Evolutionary conservation across 1,140 invertebrate species (phyloP).

Genomic region (Palaemon carinicauda): DNA sequence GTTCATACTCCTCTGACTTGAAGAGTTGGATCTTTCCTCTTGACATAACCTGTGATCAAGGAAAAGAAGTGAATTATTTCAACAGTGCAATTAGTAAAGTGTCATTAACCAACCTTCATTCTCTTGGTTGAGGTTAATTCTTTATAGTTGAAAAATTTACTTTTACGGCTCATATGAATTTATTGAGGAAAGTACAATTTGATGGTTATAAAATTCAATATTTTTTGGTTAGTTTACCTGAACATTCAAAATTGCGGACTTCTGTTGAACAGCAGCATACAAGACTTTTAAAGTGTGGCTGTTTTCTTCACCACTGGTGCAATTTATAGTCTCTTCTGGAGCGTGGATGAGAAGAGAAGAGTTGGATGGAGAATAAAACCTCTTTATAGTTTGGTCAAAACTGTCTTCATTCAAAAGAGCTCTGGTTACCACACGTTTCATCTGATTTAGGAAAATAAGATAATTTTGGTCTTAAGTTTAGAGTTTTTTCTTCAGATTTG

Average conservation of each 20-base stretch:
- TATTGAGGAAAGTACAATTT: too few species aligned
- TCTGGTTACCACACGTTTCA: neutral
- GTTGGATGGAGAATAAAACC: conserved; percentile 11
- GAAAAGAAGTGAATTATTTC: neutral
- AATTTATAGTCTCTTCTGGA: neutral
- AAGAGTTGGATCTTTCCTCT: neutral
- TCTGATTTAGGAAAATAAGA: neutral
- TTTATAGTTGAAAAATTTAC: too few species aligned
- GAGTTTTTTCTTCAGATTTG: neutral
- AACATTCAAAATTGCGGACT: neutral
- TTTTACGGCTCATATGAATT: too few species aligned
- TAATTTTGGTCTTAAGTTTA: too few species aligned
- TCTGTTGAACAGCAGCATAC: neutral
- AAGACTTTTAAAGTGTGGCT: neutral
- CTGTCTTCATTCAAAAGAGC: neutral
- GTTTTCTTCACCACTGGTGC: neutral
- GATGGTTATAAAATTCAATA: neutral
- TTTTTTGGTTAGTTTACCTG: neutral
- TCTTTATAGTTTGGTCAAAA: neutral
- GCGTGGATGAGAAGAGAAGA: neutral
- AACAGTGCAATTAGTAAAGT: too few species aligned
- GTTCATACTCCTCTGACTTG: neutral
- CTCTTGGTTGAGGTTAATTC: too few species aligned
- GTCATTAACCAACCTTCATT: too few species aligned
- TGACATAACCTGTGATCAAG: neutral